Percentiles rank a stretch among this genome's conserved stretches.
phyloP scores from a whole-genome alignment of 2,113 vertebrate genomes.

The Muntiacus muntjak region DNA sequence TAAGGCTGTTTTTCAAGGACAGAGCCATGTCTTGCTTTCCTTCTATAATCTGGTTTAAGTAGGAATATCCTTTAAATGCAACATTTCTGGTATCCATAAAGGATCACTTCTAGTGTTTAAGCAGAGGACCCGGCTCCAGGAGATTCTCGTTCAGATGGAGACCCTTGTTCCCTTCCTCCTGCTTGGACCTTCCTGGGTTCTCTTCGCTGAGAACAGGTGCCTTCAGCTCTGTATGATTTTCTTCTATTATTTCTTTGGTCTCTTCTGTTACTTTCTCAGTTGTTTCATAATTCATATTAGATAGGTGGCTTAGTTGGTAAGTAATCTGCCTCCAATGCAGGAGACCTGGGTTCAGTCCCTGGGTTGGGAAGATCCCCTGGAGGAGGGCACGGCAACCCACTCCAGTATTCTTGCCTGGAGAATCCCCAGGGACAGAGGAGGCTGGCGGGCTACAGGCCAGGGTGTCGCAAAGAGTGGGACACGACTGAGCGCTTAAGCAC shows the following conservation, averaged over 20 bases:
- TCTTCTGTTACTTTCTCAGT: background rate
- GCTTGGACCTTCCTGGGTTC: background rate
- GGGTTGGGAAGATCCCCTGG: background rate
- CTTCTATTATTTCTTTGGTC: background rate
- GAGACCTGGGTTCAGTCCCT: background rate
- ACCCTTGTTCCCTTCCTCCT: background rate
- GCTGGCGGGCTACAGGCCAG: background rate
- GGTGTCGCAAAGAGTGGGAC: background rate
- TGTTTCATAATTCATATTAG: background rate
- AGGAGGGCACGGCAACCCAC: background rate
- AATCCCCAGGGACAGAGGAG: background rate
- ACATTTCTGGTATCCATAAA: background rate
- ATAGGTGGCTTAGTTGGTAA: background rate
- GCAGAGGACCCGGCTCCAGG: background rate
- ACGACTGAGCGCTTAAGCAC: background rate
- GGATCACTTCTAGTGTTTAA: background rate
- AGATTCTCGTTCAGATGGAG: background rate
- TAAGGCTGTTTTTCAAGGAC: background rate
- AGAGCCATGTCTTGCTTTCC: background rate
- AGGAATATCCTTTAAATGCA: background rate
- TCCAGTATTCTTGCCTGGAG: background rate
- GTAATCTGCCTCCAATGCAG: background rate
- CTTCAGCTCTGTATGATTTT: background rate
- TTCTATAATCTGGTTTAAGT: background rate
- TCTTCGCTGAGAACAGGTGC: background rate